Percentiles rank a stretch among this genome's conserved stretches.
Conservation (phyloP, 2,797 vertebrate genomes). For the Lacerta viridis region DNA sequence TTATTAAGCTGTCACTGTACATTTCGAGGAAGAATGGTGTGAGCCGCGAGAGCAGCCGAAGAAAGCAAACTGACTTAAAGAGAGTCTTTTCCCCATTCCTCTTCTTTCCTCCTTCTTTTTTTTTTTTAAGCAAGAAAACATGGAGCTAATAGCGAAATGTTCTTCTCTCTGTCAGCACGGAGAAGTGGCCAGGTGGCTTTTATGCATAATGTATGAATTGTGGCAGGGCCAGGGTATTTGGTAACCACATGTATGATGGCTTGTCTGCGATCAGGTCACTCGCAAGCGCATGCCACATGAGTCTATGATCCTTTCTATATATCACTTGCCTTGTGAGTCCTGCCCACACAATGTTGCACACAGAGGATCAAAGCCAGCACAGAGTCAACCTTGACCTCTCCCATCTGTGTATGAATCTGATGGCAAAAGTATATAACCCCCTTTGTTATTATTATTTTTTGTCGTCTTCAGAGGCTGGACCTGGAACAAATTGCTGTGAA, state of each 20-base stretch:
- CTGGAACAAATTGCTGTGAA: conserved; percentile 38
- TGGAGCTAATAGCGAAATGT: conserved; percentile 4
- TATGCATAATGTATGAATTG: conserved; percentile 36
- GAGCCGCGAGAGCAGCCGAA: not conserved
- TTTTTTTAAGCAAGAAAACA: not conserved
- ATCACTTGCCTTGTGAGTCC: not conserved
- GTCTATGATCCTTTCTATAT: conserved; percentile 2
- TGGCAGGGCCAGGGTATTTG: conserved; percentile 22
- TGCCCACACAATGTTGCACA: not conserved
- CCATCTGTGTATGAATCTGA: conserved; percentile 12
- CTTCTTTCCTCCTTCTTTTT: not conserved
- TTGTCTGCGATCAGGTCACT: conserved; percentile 34
- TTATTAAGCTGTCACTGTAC: not conserved
- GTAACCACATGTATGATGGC: conserved; percentile 20
- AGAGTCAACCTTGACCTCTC: conserved; percentile 33
- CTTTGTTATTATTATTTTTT: not conserved
- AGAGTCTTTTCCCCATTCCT: not conserved
- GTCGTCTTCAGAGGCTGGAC: not conserved
- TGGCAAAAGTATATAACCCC: not conserved
- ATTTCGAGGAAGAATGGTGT: not conserved
- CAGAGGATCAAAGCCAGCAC: not conserved
- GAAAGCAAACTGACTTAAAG: not conserved
- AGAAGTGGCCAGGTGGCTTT: conserved; percentile 45
- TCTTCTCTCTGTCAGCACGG: conserved; percentile 33
- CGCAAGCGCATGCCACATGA: not conserved